phyloP scores from a whole-genome alignment of 2,888 invertebrate species.

The Chrysolina oricalcia region DNA sequence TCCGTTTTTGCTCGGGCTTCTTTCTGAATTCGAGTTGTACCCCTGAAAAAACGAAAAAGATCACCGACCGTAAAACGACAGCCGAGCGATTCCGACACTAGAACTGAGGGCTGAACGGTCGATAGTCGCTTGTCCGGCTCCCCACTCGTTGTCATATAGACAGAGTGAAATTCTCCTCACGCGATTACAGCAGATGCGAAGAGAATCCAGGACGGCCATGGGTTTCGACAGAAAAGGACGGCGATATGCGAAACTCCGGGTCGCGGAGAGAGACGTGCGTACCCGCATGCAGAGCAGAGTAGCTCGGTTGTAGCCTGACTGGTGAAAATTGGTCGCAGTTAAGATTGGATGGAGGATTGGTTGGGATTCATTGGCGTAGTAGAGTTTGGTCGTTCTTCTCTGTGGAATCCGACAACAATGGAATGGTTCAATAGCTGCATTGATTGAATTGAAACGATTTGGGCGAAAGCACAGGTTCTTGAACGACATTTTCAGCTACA shows the following conservation, averaged over 20 bases:
- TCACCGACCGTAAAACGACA: constrained; percentile 35
- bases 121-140: constrained; percentile 27
- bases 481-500: not conserved
- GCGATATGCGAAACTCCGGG: constrained; percentile 29
- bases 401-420: constrained; percentile 5
- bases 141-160: constrained; percentile 37
- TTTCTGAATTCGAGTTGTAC: constrained; percentile 47
- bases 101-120: constrained; percentile 7
- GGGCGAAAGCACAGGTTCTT: not conserved
- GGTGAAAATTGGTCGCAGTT: constrained; percentile 38
- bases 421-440: not conserved
- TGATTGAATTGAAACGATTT: constrained; percentile 5
- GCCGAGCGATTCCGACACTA: constrained; percentile 8
- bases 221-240: constrained; percentile 37
- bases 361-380: constrained; percentile 41
- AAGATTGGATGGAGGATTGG: constrained; percentile 38
- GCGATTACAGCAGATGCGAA: constrained; percentile 47
- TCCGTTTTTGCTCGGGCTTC: constrained; percentile 48
- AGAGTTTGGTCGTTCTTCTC: not conserved
- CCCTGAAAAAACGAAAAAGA: constrained; percentile 39
- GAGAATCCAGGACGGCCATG: constrained; percentile 43
- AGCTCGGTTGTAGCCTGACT: constrained; percentile 38
- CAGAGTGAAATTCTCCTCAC: constrained; percentile 39
- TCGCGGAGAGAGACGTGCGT: constrained; percentile 35
- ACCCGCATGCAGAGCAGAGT: constrained; percentile 41